Percentiles rank a stretch among this genome's conserved stretches.
Evolutionary conservation across 2,797 vertebrate genomes (phyloP).

Genomic region (Sebastes hopkinsi): DNA sequence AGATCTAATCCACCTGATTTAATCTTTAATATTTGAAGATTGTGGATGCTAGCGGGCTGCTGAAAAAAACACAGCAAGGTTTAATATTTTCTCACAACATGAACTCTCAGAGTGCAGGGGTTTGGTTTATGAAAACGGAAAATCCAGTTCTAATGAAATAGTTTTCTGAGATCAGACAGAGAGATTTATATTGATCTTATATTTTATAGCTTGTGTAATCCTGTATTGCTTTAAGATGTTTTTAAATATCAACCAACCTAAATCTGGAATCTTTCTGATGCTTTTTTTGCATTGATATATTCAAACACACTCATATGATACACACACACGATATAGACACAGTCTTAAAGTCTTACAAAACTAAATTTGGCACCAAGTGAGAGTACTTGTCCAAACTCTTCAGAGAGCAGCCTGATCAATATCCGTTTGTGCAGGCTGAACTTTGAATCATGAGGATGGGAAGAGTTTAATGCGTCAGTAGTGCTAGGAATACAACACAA

Average conservation of each 20-base stretch:
- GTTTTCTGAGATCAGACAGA: conserved; percentile 34
- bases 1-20: conserved; percentile 57
- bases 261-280: neutral
- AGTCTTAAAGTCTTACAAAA: neutral
- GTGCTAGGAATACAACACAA: conserved; percentile 28
- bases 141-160: conserved; percentile 53
- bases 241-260: neutral
- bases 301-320: neutral
- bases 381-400: neutral
- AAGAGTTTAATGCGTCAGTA: conserved; percentile 15
- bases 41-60: conserved; percentile 21
- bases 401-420: neutral
- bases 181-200: neutral
- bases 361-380: conserved; percentile 2
- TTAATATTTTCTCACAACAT: conserved; percentile 59
- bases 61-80: conserved; percentile 39
- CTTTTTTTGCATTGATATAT: neutral
- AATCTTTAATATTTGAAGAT: conserved; percentile 63
- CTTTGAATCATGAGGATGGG: conserved; percentile 19
- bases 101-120: conserved; percentile 19
- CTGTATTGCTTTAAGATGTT: neutral
- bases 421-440: neutral
- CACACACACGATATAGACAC: neutral
- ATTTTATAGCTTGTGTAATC: neutral
- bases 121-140: conserved; percentile 55